Evolutionary conservation across 2,797 vertebrate species (phyloP).

Genomic region (Decapterus maruadsi): DNA sequence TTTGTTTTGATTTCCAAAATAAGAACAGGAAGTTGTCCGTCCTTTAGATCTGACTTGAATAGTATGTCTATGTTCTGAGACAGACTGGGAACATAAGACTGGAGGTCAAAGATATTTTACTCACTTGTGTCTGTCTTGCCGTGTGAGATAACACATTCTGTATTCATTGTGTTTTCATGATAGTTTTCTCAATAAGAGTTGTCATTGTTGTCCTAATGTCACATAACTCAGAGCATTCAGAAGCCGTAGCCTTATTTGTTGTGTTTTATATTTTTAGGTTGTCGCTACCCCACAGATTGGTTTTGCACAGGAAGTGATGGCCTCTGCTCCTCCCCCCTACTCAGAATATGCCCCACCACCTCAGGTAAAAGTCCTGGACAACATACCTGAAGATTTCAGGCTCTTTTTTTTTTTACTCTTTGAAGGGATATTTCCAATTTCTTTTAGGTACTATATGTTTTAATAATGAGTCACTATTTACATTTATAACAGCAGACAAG

Average conservation of each 20-base stretch:
- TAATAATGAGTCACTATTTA: neutral
- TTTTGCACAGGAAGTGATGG: conserved; percentile 85
- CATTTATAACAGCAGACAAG: neutral
- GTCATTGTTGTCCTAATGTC: neutral
- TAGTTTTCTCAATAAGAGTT: neutral
- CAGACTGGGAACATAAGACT: neutral
- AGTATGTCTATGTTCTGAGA: neutral
- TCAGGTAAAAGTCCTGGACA: conserved; percentile 84
- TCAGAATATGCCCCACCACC: conserved; percentile 89
- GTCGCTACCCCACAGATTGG: conserved; percentile 75
- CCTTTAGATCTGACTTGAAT: neutral
- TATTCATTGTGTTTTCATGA: neutral
- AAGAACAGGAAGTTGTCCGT: neutral
- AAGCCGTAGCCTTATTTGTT: neutral
- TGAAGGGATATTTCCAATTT: neutral
- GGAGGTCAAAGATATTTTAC: neutral
- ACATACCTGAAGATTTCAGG: neutral
- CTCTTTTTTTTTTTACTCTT: neutral
- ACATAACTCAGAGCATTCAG: neutral
- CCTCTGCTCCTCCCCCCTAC: conserved; percentile 92
- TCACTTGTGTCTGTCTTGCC: neutral
- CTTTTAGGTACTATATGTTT: neutral
- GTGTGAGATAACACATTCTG: neutral
- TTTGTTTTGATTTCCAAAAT: conserved; percentile 12
- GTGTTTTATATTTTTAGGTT: conserved; percentile 68